Evolutionary conservation across 2,888 invertebrate genomes (phyloP).

Genomic region (Brassicogethes aeneus): DNA sequence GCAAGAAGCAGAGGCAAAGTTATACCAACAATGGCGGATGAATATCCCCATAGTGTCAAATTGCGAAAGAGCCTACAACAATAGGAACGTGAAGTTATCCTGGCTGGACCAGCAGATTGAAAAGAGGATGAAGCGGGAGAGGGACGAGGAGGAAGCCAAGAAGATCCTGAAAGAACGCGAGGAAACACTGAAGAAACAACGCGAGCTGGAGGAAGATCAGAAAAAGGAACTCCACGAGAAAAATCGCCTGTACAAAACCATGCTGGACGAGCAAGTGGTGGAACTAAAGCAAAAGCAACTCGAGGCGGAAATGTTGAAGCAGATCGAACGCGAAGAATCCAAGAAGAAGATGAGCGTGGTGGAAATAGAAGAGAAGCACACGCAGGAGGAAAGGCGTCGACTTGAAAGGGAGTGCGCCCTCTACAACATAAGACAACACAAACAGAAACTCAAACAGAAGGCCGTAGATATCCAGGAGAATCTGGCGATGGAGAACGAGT

Average conservation of each 20-base stretch:
- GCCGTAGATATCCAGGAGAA: constrained; percentile 38
- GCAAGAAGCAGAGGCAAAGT: constrained; percentile 54
- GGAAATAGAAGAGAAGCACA: constrained; percentile 37
- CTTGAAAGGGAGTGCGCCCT: constrained; percentile 31
- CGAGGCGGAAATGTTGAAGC: constrained; percentile 25
- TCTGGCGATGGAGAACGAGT: constrained; percentile 38
- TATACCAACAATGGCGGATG: constrained; percentile 59
- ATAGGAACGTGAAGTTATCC: constrained; percentile 52
- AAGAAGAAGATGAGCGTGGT: constrained; percentile 30
- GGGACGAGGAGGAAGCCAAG: constrained; percentile 37
- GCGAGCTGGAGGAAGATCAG: constrained; percentile 32
- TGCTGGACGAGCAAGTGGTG: constrained; percentile 26
- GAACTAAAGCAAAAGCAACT: constrained; percentile 23
- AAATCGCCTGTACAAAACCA: constrained; percentile 25
- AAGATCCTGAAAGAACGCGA: constrained; percentile 30
- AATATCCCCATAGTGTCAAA: constrained; percentile 54
- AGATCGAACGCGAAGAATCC: constrained; percentile 31
- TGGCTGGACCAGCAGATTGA: constrained; percentile 53
- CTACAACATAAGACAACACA: constrained; percentile 33
- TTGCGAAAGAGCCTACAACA: constrained; percentile 48
- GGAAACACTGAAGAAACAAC: constrained; percentile 37
- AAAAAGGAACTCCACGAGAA: constrained; percentile 35
- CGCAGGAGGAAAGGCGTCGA: constrained; percentile 22
- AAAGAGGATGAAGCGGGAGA: constrained; percentile 42
- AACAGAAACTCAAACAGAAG: constrained; percentile 31